phyloP scores from a whole-genome alignment of 2,113 vertebrate genomes.

The Sapajus apella region DNA sequence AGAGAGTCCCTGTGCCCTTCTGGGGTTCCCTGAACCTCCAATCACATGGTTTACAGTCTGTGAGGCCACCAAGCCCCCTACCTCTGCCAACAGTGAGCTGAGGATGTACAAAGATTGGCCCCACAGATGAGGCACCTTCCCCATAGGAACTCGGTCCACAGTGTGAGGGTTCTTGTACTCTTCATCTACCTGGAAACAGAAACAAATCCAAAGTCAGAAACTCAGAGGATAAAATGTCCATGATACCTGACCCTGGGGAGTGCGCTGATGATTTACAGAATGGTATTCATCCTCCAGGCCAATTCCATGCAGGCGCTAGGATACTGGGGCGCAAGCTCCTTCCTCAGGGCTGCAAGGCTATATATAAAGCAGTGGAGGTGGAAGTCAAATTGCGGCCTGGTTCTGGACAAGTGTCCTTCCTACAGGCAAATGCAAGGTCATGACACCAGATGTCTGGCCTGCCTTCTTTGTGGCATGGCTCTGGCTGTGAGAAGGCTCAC shows the following conservation, averaged over 20 bases:
- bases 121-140: constrained; percentile 98
- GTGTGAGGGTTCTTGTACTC: constrained; percentile 94
- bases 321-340: neutral
- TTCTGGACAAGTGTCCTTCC: neutral
- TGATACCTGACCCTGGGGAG: too few species aligned
- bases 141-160: constrained; percentile 91
- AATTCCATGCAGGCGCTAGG: neutral
- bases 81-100: constrained; percentile 94
- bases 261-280: neutral
- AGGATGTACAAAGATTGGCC: constrained; percentile 97
- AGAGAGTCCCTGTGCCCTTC: neutral
- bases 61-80: constrained; percentile 71
- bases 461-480: neutral
- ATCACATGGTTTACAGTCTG: neutral
- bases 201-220: constrained; percentile 41
- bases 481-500: neutral
- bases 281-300: neutral
- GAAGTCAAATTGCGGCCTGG: neutral
- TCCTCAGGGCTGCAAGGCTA: neutral
- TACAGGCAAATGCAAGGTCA: neutral
- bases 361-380: neutral
- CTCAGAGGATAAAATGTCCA: neutral
- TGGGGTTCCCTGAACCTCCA: neutral
- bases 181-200: constrained; percentile 91
- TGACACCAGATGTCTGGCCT: neutral